A percentile compares a stretch with the other conserved stretches of the same genome.
Evolutionary conservation across 2,888 invertebrate genomes (phyloP).

Genomic region (Chaitophorus viminalis): DNA sequence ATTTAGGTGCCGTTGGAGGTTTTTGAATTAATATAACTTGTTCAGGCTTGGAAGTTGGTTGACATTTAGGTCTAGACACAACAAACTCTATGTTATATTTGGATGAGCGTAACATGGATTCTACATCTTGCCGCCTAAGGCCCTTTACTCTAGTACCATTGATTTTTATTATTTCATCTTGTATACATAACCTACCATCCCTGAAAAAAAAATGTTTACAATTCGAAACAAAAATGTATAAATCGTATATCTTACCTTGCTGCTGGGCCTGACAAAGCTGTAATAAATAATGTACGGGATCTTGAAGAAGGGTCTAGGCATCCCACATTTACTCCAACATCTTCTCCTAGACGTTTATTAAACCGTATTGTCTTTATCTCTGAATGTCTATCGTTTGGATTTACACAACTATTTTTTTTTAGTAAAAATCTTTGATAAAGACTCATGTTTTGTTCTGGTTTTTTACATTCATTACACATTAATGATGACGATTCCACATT

Average conservation of each 20-base stretch:
- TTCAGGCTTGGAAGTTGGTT: neutral
- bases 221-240: neutral
- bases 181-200: constrained; percentile 82
- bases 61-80: constrained; percentile 40
- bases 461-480: constrained; percentile 51
- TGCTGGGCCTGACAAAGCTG: constrained; percentile 40
- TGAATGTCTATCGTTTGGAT: neutral
- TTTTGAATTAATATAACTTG: constrained; percentile 43
- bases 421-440: constrained; percentile 59
- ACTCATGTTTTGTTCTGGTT: constrained; percentile 55
- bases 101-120: constrained; percentile 35
- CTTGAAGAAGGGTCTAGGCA: constrained; percentile 24
- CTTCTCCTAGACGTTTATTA: constrained; percentile 55
- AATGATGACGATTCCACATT: constrained; percentile 37
- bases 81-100: constrained; percentile 54
- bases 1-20: constrained; percentile 55
- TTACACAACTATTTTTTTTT: constrained; percentile 34
- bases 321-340: constrained; percentile 43
- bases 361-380: constrained; percentile 45
- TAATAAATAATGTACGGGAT: constrained; percentile 27
- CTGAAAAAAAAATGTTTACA: constrained; percentile 68
- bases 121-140: constrained; percentile 67
- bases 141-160: constrained; percentile 84
- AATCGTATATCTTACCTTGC: constrained; percentile 29
- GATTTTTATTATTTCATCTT: constrained; percentile 90